These are phyloP conservation scores for Neoseiulus cucumeris DNA, from an alignment of 1,140 invertebrate species.

Conservation along the genomic window DNA sequence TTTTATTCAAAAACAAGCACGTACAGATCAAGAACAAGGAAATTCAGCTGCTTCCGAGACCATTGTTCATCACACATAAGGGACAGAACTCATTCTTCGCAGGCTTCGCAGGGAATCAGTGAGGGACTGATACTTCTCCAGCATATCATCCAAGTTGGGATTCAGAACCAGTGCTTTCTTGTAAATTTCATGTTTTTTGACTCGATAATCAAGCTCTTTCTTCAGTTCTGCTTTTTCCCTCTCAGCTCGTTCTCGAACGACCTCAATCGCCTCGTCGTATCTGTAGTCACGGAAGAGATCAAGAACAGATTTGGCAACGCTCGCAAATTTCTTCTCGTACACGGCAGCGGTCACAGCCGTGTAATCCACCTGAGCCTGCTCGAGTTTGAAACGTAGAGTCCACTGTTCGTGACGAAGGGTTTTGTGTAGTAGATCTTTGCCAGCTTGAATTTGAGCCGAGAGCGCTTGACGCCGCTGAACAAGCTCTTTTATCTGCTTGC, in stretches of 20 bases:
- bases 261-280: neutral
- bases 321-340: neutral
- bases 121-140: neutral
- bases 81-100: no score
- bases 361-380: neutral
- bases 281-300: neutral
- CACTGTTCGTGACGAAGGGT: neutral
- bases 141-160: neutral
- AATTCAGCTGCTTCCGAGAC: no score
- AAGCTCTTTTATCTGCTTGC: neutral
- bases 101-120: no score
- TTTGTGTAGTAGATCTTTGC: neutral
- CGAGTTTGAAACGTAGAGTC: neutral
- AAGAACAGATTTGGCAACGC: neutral
- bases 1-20: no score
- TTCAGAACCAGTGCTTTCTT: neutral
- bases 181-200: neutral
- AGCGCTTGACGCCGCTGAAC: neutral
- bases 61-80: no score
- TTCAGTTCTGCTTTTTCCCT: neutral
- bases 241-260: neutral
- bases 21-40: no score
- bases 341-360: neutral
- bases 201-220: neutral
- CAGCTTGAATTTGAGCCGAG: neutral